phyloP scores from a whole-genome alignment of 2,113 vertebrate genomes.

The Sander vitreus region DNA sequence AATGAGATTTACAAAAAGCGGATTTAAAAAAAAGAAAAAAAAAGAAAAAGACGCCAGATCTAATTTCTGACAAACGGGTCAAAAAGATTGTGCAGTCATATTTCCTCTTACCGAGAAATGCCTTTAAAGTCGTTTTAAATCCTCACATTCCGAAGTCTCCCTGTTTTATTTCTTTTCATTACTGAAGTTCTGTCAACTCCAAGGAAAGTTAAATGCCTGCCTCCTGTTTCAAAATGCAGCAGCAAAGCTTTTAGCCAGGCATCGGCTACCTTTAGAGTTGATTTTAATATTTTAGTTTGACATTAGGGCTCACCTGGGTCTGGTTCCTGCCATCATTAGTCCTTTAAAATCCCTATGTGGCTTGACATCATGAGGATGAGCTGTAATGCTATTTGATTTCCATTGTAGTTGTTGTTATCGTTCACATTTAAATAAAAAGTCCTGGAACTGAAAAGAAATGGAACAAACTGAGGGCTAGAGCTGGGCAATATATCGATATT shows the following conservation, averaged over 20 bases:
- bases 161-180: constrained; percentile 24
- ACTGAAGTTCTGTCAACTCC: constrained; percentile 16
- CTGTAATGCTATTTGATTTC: not conserved
- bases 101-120: not conserved
- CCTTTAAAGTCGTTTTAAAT: not conserved
- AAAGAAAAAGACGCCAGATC: not conserved
- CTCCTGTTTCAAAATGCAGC: constrained; percentile 15
- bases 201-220: constrained; percentile 9
- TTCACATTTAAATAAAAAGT: not conserved
- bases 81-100: not conserved
- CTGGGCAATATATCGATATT: no score
- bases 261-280: not conserved
- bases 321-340: constrained; percentile 9
- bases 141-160: not conserved
- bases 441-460: not conserved
- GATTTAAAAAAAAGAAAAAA: not conserved
- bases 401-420: not conserved
- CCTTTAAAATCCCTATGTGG: not conserved
- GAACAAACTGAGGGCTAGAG: not conserved
- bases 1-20: constrained; percentile 13
- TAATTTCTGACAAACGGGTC: not conserved
- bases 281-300: constrained; percentile 51
- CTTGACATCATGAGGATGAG: not conserved
- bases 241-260: constrained; percentile 25
- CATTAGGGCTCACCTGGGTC: constrained; percentile 2